A percentile compares a stretch with the other conserved stretches of the same genome.
These are phyloP conservation scores for Cheilosia scutellata DNA, from an alignment of 2,888 invertebrate genomes.

Conservation along the genomic window DNA sequence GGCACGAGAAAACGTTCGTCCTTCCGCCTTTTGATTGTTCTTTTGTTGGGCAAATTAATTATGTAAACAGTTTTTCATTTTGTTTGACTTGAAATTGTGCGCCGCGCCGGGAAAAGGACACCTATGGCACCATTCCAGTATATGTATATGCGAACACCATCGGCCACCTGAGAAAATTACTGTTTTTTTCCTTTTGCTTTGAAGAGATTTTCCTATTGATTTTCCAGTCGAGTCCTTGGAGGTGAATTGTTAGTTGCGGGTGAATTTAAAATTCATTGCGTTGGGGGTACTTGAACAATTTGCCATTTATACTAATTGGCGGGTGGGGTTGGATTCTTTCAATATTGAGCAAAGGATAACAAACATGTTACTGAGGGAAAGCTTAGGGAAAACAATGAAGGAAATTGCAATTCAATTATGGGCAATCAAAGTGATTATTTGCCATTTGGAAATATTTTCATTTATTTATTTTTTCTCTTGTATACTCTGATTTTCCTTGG, in stretches of 20 bases:
- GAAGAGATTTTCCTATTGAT: slow-evolving; percentile 64
- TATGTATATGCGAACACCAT: not conserved
- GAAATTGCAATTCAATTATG: slow-evolving; percentile 66
- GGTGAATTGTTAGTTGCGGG: slow-evolving; percentile 33
- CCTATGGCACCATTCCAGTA: not conserved
- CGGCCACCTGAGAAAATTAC: slow-evolving; percentile 46
- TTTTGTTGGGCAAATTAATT: slow-evolving; percentile 77
- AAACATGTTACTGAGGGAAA: slow-evolving; percentile 51
- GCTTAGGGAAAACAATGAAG: slow-evolving; percentile 39
- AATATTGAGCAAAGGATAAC: slow-evolving; percentile 50
- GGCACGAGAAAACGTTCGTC: slow-evolving; percentile 43
- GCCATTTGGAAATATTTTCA: slow-evolving; percentile 18
- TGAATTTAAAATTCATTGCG: slow-evolving; percentile 41
- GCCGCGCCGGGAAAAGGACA: slow-evolving; percentile 21
- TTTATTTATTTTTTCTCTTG: slow-evolving; percentile 13
- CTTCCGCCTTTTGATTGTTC: slow-evolving; percentile 73
- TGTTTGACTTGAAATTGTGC: slow-evolving; percentile 73
- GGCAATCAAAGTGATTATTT: slow-evolving; percentile 62
- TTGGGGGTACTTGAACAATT: slow-evolving; percentile 16
- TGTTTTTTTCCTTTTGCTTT: slow-evolving; percentile 33
- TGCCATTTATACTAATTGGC: slow-evolving; percentile 1
- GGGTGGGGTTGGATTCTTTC: slow-evolving; percentile 13
- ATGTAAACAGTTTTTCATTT: slow-evolving; percentile 79
- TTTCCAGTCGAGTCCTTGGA: slow-evolving; percentile 11
- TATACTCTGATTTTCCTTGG: not conserved